Evolutionary conservation across 2,888 invertebrate species (phyloP).

Genomic region (Rugalucina vietnamica): DNA sequence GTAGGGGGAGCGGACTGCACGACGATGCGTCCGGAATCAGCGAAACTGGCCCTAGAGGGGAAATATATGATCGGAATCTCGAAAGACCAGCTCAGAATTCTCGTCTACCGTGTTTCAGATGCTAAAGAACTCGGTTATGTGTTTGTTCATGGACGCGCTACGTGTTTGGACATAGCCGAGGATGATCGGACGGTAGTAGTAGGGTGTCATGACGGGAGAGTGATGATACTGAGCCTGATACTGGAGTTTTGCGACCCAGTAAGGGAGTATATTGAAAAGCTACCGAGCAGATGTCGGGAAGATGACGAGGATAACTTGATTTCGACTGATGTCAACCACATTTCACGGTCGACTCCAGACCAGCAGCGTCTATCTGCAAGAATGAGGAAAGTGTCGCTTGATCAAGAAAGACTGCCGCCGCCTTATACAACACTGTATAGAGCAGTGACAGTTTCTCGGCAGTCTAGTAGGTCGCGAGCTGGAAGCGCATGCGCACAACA

Average conservation of each 20-base stretch:
- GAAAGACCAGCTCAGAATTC: slow-evolving; percentile 63
- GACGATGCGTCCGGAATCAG: slow-evolving; percentile 42
- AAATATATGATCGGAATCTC: slow-evolving; percentile 72
- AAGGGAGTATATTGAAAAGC: slow-evolving; percentile 68
- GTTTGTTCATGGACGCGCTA: slow-evolving; percentile 76
- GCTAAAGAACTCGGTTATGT: slow-evolving; percentile 64
- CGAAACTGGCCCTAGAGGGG: slow-evolving; percentile 72
- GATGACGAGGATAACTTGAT: slow-evolving; percentile 49
- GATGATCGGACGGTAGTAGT: slow-evolving; percentile 78
- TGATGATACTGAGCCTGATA: slow-evolving; percentile 75
- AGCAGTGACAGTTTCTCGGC: slow-evolving; percentile 64
- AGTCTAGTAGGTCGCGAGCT: slow-evolving; percentile 45
- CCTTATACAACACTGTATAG: slow-evolving; percentile 71
- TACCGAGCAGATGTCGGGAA: slow-evolving; percentile 64
- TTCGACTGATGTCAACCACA: slow-evolving; percentile 61
- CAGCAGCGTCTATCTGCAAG: slow-evolving; percentile 64
- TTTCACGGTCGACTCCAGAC: slow-evolving; percentile 64
- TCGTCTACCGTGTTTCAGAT: slow-evolving; percentile 69
- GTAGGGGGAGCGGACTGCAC: slow-evolving; percentile 18
- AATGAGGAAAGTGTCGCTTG: slow-evolving; percentile 47
- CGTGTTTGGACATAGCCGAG: slow-evolving; percentile 68
- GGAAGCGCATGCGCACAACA: slow-evolving; percentile 48
- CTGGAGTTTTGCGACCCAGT: slow-evolving; percentile 75
- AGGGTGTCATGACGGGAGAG: slow-evolving; percentile 77
- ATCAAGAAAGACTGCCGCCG: slow-evolving; percentile 62